Conservation (phyloP, 2,888 invertebrate genomes). For the Antheraea assamensis region DNA sequence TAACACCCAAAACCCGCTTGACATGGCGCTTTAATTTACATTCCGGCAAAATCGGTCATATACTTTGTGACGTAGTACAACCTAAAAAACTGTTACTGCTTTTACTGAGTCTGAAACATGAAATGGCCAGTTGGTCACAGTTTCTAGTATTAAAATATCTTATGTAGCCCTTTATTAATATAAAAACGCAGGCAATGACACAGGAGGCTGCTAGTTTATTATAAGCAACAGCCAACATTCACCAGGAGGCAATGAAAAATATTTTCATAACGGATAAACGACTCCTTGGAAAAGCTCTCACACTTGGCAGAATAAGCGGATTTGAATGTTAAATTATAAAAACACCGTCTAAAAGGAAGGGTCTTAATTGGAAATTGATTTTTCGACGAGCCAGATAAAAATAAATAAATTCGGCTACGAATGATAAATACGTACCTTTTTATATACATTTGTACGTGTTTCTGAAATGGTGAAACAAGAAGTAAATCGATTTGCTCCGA, state of each 20-base stretch:
- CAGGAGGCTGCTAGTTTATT: not conserved
- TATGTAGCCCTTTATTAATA: too few relatives aligned
- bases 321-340: conserved; percentile 13
- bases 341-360: not conserved
- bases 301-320: conserved; percentile 12
- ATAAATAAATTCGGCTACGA: not conserved
- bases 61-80: too few relatives aligned
- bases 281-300: not conserved
- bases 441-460: not conserved
- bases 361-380: conserved; percentile 10
- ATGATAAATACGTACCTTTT: not conserved
- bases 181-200: too few relatives aligned
- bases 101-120: too few relatives aligned
- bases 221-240: not conserved
- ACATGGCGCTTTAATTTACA: too few relatives aligned
- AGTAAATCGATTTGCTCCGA: too few relatives aligned
- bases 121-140: too few relatives aligned
- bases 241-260: not conserved
- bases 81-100: too few relatives aligned
- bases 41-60: too few relatives aligned
- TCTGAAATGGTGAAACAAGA: not conserved
- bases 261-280: conserved; percentile 11
- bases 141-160: too few relatives aligned
- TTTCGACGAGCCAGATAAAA: not conserved
- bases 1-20: too few relatives aligned